A percentile compares a stretch with the other conserved stretches of the same genome.
These are phyloP conservation scores for Ctenochaetus hawaiiensis DNA, from an alignment of 2,797 vertebrate species.

Conservation along the genomic window DNA sequence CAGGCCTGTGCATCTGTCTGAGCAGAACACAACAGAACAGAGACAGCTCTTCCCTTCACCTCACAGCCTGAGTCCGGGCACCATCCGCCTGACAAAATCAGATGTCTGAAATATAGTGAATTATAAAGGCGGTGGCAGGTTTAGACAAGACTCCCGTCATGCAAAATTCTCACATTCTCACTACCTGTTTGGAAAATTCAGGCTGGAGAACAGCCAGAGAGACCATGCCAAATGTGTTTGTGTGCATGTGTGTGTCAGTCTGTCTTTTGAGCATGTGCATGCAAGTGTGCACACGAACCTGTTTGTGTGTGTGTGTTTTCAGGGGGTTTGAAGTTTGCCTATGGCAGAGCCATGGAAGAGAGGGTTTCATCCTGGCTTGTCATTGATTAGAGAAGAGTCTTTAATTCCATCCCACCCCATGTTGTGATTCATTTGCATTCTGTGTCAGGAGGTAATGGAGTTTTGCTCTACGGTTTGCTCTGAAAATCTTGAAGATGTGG, in stretches of 20 bases:
- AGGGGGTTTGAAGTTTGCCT: slow-evolving; percentile 77
- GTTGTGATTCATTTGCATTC: slow-evolving; percentile 99
- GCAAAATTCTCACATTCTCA: slow-evolving; percentile 15
- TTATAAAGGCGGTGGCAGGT: slow-evolving; percentile 33
- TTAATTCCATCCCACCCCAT: slow-evolving; percentile 99
- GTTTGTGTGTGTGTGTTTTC: slow-evolving; percentile 48
- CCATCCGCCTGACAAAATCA: slow-evolving; percentile 63
- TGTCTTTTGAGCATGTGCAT: slow-evolving; percentile 34
- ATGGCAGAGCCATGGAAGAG: slow-evolving; percentile 83
- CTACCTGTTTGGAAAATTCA: slow-evolving; percentile 44
- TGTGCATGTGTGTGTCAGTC: slow-evolving; percentile 34
- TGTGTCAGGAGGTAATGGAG: slow-evolving; percentile 99
- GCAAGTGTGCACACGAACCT: slow-evolving; percentile 15
- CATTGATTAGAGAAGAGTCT: slow-evolving; percentile 99
- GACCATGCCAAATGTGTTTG: slow-evolving; percentile 38
- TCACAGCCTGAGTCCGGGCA: slow-evolving; percentile 67
- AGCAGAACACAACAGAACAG: slow-evolving; percentile 70
- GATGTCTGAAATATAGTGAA: slow-evolving; percentile 36
- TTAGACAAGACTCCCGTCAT: slow-evolving; percentile 15
- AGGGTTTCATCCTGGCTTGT: slow-evolving; percentile 95
- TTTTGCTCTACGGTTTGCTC: slow-evolving; percentile 96
- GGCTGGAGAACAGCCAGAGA: slow-evolving; percentile 66
- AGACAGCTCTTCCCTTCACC: slow-evolving; percentile 71
- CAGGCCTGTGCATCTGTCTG: slow-evolving; percentile 96
- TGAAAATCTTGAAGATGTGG: slow-evolving; percentile 98